phyloP scores from a whole-genome alignment of 1,140 invertebrate species.

The Belonocnema kinseyi region DNA sequence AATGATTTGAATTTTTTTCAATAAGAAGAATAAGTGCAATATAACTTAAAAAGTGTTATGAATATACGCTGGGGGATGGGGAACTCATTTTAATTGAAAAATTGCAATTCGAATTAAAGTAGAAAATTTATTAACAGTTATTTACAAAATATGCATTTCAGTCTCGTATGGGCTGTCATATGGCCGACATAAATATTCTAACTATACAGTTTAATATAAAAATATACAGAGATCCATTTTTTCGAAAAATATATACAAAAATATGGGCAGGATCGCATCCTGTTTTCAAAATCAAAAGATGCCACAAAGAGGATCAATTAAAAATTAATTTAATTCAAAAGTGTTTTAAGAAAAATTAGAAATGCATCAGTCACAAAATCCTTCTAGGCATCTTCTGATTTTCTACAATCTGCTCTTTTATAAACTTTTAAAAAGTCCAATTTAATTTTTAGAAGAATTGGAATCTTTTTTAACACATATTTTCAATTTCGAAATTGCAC shows the following conservation, averaged over 20 bases:
- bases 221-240: background rate
- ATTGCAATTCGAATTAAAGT: background rate
- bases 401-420: too few relatives aligned
- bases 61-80: background rate
- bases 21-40: background rate
- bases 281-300: too few relatives aligned
- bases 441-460: background rate
- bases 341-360: too few relatives aligned
- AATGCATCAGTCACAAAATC: too few relatives aligned
- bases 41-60: background rate
- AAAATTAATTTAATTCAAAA: too few relatives aligned
- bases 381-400: too few relatives aligned
- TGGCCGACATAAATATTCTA: constrained; percentile 13
- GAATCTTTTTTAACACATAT: background rate
- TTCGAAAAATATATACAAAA: too few relatives aligned
- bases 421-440: background rate
- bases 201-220: constrained; percentile 28
- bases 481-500: background rate
- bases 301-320: too few relatives aligned
- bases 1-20: too few relatives aligned
- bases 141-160: constrained; percentile 27
- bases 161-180: background rate
- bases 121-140: constrained; percentile 27
- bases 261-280: too few relatives aligned
- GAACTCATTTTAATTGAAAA: background rate